Evolutionary conservation across 2,113 vertebrate species (phyloP), one percentile per base, ranked within the genome.

Genomic region (Eudyptes chrysolophus): DNA sequence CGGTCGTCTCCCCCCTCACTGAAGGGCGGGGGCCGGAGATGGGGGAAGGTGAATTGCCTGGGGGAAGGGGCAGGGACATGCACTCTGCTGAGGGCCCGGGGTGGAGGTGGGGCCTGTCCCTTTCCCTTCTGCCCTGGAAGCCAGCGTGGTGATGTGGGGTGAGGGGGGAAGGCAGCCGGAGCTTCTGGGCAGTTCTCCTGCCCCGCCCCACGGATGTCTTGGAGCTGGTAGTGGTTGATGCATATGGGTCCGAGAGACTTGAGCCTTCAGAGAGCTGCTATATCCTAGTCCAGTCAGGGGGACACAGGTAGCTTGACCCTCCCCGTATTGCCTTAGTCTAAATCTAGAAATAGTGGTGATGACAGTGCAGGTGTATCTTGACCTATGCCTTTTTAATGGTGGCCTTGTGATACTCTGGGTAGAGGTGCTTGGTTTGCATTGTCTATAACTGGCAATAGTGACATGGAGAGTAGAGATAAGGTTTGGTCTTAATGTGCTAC

Each of bases 161-260:
- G 36, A 5, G 6, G 4, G 10, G 4, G 10, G 22, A n/a, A 26
- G 38, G 54, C 42, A 34, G 27, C 34, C 22, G 9, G 27, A 34
- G 60, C 40, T 36, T 18, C 34, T 12, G 48, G 32, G 57, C 13
- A n/a, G 65, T 42, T 42, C 42, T 42, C 42, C 42, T 2, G 7
- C 46, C 34, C 14, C 1, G 2, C 13, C 49, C n/a, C 14, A 4
- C 9, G 12, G 24, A 1, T 54, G 61, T 22, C 24, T 36, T 13
- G 5, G 44, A 5, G 55, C 21, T 20, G 54, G 10, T 12, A 2
- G 62, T 6, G 29, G 19, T 29, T 25, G 44, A 7, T 11, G 30
- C 10, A 1, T 2, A 1, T 2, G 24, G 40, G 6, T 24, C 30
- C 8, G n/a, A 24, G 49, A 16, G 9, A 9, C 15, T 7, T 6